Evolutionary conservation across 2,888 invertebrate species (phyloP).

Genomic region (Acronicta alni): DNA sequence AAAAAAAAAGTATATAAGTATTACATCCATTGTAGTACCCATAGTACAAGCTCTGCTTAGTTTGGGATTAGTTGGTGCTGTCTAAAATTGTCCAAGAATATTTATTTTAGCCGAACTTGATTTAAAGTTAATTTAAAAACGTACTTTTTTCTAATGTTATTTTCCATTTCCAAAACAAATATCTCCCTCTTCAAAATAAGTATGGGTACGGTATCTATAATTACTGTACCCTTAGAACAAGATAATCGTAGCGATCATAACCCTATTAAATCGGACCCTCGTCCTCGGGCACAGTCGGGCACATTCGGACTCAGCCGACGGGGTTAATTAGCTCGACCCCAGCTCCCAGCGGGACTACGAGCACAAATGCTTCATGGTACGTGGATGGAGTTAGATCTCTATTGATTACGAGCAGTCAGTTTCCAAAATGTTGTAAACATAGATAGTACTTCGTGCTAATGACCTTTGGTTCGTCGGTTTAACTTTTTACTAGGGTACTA

Average conservation of each 20-base stretch:
- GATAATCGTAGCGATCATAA: slow-evolving; percentile 49
- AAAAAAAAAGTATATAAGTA: no score
- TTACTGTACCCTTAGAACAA: slow-evolving; percentile 33
- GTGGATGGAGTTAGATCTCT: slow-evolving; percentile 10
- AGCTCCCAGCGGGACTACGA: slow-evolving; percentile 36
- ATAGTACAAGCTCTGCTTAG: no score
- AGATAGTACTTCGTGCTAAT: no score
- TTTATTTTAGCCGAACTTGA: no score
- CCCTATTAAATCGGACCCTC: slow-evolving; percentile 43
- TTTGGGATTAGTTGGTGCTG: no score
- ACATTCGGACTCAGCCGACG: slow-evolving; percentile 47
- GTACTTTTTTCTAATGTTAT: not conserved
- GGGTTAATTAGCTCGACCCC: slow-evolving; percentile 71
- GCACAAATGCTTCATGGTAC: slow-evolving; percentile 31
- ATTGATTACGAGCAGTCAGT: slow-evolving; percentile 22
- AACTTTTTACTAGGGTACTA: no score
- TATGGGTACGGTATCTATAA: slow-evolving; percentile 29
- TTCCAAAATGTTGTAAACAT: not conserved
- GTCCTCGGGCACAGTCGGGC: slow-evolving; percentile 1
- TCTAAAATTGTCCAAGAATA: no score
- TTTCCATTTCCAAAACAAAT: not conserved
- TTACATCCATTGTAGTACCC: no score
- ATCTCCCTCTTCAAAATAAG: not conserved
- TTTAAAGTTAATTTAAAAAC: no score
- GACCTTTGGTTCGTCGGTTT: no score